Evolutionary conservation across 2,888 invertebrate genomes (phyloP), one percentile per base, ranked within the genome.

Genomic region (Troides aeacus): DNA sequence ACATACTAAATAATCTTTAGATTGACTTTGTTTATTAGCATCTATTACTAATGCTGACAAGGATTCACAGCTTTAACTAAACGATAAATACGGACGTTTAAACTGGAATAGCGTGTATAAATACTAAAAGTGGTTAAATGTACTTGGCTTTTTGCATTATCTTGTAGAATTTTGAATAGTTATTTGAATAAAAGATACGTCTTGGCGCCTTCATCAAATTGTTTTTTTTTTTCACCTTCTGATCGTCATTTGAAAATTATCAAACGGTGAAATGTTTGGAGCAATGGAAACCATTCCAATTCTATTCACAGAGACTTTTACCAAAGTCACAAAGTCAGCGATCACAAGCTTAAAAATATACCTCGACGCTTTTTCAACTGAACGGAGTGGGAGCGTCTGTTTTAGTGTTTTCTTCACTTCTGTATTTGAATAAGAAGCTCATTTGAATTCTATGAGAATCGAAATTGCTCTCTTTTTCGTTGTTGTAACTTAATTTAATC

Each of bases 401-500:
- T 87, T 89, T 86, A 88, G 84, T 87, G 87, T 87, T 84, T 82
- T 82, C 81, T 82, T 81, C 83, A 81, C 79, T 83, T 82, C 83
- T 79, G 79, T 80, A 85, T 91, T 90, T 90, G 90, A 90, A 91
- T 91, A 91, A 91, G 91, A 90, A 87, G 85, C 88, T 91, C 91
- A 90, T 92, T 91, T 91, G 88, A 89, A 92, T 91, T 89, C 91
- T 87, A 90, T 87, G 90, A 85, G 90, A 88, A 91, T 92, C 88
- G 90, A 83, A 90, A 90, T 89, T 86, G 89, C 87, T 87, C 88
- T 86, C 87, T 85, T 88, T 90, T 88, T 87, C 86, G 85, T 87
- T 83, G 88, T 88, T 88, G 86, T 90, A 90, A 90, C 90, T 91
- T 91, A 90, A 90, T 90, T 90, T 90, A 90, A 92, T 90, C 88